These are phyloP conservation scores for Aproaerema taeniolella DNA, from an alignment of 2,888 invertebrate species.

Conservation along the genomic window DNA sequence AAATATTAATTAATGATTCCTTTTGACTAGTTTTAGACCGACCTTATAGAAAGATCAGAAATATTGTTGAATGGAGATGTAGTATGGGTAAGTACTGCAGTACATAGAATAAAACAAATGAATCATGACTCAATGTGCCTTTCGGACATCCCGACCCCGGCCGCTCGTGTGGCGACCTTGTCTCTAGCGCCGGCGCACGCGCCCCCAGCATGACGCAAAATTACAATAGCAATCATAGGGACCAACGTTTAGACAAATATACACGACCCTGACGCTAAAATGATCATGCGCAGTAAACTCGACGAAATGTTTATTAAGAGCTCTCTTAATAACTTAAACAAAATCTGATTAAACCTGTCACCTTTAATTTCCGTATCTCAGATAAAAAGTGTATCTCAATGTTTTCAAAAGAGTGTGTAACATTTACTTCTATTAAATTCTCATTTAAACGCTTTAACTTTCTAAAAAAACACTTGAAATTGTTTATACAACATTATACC, in stretches of 20 bases:
- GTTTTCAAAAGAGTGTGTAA: too few relatives aligned
- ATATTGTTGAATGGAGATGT: conserved; percentile 43
- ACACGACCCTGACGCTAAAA: conserved; percentile 55
- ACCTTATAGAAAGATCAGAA: conserved; percentile 42
- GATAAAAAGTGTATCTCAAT: too few relatives aligned
- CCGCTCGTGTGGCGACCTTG: conserved; percentile 58
- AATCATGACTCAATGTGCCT: conserved; percentile 74
- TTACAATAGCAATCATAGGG: conserved; percentile 75
- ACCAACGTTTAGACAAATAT: conserved; percentile 77
- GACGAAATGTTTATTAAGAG: conserved; percentile 39
- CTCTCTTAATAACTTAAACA: conserved; percentile 5
- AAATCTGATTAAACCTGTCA: too few relatives aligned
- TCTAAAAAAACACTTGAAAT: too few relatives aligned
- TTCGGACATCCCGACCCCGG: conserved; percentile 63
- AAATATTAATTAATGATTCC: conserved; percentile 45
- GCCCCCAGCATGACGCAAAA: conserved; percentile 43
- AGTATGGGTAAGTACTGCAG: conserved; percentile 55
- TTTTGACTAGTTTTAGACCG: conserved; percentile 66
- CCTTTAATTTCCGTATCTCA: too few relatives aligned
- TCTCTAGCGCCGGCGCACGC: conserved; percentile 38
- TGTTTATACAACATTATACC: too few relatives aligned
- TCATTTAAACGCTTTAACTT: too few relatives aligned
- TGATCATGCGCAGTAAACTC: conserved; percentile 48
- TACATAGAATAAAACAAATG: conserved; percentile 53
- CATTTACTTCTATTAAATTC: too few relatives aligned